phyloP scores from a whole-genome alignment of 2,888 invertebrate genomes.

The Netelia fuscicornis region DNA sequence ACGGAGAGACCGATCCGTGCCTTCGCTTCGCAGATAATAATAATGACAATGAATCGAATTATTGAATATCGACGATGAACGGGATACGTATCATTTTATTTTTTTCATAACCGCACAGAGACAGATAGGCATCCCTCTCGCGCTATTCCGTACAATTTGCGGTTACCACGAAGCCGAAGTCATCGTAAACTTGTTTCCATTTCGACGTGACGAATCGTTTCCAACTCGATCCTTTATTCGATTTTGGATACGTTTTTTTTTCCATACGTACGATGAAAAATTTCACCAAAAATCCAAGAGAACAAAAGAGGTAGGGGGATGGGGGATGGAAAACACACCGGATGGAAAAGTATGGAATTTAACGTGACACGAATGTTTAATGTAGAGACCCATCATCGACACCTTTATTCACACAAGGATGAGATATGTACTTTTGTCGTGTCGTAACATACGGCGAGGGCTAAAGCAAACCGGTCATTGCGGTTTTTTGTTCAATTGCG shows the following conservation, averaged over 20 bases:
- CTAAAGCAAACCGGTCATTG: slow-evolving; percentile 42
- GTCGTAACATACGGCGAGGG: slow-evolving; percentile 30
- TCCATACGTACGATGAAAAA: slow-evolving; percentile 21
- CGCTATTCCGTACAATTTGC: slow-evolving; percentile 54
- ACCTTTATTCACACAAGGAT: slow-evolving; percentile 55
- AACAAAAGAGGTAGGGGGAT: background rate
- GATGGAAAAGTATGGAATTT: background rate
- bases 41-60: slow-evolving; percentile 33
- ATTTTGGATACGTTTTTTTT: background rate
- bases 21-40: slow-evolving; percentile 44
- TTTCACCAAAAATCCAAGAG: background rate
- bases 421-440: slow-evolving; percentile 24
- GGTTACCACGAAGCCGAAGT: slow-evolving; percentile 33
- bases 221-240: background rate
- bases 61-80: slow-evolving; percentile 50
- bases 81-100: slow-evolving; percentile 12
- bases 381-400: slow-evolving; percentile 57
- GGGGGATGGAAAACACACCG: background rate
- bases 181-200: too few species aligned
- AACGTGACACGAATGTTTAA: slow-evolving; percentile 60
- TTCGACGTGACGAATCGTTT: too few species aligned
- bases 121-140: slow-evolving; percentile 28
- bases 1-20: slow-evolving; percentile 30
- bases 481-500: slow-evolving; percentile 26
- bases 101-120: slow-evolving; percentile 33